Evolutionary conservation across 2,888 invertebrate genomes (phyloP).

Genomic region (Trichopoda pennipes): DNA sequence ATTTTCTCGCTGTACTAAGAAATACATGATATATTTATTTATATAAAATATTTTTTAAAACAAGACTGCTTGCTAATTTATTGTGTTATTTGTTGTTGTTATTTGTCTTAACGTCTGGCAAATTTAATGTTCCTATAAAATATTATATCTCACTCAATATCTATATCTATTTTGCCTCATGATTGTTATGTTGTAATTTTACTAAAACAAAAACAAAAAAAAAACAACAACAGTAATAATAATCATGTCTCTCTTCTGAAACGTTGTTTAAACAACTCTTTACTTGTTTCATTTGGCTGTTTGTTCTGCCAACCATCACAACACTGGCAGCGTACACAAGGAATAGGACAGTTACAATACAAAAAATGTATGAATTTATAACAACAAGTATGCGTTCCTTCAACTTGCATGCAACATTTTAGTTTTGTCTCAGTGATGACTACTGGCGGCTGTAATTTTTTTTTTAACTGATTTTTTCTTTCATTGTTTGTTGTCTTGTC

Average conservation of each 20-base stretch:
- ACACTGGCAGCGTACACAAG: conserved; percentile 11
- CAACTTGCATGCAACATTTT: conserved; percentile 26
- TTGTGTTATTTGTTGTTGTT: neutral
- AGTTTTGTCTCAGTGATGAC: conserved; percentile 42
- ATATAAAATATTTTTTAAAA: too few relatives aligned
- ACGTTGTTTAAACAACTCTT: conserved; percentile 40
- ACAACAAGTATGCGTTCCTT: neutral
- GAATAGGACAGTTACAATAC: neutral
- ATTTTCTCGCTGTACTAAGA: too few relatives aligned
- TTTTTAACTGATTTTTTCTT: neutral
- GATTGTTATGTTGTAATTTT: neutral
- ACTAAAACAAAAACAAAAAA: neutral
- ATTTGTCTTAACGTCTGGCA: conserved; percentile 36
- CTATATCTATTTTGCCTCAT: neutral
- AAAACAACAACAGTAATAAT: neutral
- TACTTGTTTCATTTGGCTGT: conserved; percentile 24
- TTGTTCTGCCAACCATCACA: conserved; percentile 29
- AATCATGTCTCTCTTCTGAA: conserved; percentile 1
- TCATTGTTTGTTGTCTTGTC: conserved; percentile 51
- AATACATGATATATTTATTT: too few relatives aligned
- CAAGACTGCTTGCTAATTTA: too few relatives aligned
- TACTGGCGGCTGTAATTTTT: conserved; percentile 52
- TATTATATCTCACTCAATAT: neutral
- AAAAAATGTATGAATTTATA: neutral
- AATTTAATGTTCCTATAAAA: neutral